Evolutionary conservation across 2,113 vertebrate genomes (phyloP).

Genomic region (Cichladusa arquata): DNA sequence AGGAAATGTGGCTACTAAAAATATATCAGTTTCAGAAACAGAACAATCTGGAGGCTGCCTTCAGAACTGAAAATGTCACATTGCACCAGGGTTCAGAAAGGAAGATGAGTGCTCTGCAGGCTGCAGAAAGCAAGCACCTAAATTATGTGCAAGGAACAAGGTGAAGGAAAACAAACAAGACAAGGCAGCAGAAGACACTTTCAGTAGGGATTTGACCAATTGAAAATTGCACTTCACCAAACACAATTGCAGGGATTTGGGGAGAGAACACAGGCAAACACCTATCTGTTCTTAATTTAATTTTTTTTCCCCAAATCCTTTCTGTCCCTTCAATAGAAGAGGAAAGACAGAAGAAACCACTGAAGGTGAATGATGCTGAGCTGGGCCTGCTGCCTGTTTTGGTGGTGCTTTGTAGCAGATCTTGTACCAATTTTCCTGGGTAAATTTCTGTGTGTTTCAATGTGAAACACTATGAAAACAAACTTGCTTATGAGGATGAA

Average conservation of each 20-base stretch:
- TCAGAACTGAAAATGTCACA: background rate
- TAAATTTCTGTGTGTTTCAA: background rate
- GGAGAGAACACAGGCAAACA: background rate
- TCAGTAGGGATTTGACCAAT: background rate
- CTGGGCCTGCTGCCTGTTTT: background rate
- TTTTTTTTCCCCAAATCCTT: background rate
- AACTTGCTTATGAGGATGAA: background rate
- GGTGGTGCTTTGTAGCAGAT: background rate
- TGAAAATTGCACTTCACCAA: background rate
- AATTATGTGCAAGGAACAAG: background rate
- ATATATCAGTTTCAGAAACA: background rate
- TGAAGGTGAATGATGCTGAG: background rate
- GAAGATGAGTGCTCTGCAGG: background rate
- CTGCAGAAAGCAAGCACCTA: background rate
- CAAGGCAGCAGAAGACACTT: background rate
- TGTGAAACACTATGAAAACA: background rate
- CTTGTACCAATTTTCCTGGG: background rate
- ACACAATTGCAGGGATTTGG: fast-evolving
- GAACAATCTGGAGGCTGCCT: background rate
- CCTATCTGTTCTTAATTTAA: background rate
- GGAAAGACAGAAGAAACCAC: background rate
- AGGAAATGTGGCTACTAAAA: background rate
- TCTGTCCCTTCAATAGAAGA: background rate
- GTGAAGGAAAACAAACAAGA: background rate
- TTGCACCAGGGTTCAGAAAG: background rate